These are phyloP conservation scores for Pseudococcus viburni DNA, from an alignment of 2,888 invertebrate species.

Conservation along the genomic window DNA sequence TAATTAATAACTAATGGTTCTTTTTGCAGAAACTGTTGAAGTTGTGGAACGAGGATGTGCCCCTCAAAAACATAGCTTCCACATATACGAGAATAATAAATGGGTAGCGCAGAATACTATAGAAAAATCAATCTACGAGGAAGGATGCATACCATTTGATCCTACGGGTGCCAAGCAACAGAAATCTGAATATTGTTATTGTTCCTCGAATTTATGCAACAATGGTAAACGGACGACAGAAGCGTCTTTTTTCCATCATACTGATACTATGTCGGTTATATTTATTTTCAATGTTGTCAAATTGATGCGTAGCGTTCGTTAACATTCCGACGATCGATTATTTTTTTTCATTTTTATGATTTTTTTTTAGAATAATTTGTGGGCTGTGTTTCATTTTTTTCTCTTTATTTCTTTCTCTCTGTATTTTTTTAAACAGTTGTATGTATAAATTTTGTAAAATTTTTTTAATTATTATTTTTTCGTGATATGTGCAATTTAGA, in stretches of 20 bases:
- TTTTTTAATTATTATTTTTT: conserved; percentile 9
- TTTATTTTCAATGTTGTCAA: conserved; percentile 78
- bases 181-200: conserved; percentile 82
- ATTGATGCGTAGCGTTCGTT: conserved; percentile 74
- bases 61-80: conserved; percentile 79
- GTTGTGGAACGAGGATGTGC: conserved; percentile 82
- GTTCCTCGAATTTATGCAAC: conserved; percentile 83
- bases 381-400: conserved; percentile 59
- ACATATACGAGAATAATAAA: conserved; percentile 76
- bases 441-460: not conserved
- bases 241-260: conserved; percentile 71
- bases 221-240: conserved; percentile 71
- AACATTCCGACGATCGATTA: conserved; percentile 57
- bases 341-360: conserved; percentile 1
- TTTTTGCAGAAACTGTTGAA: conserved; percentile 75
- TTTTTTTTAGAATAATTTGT: conserved; percentile 30
- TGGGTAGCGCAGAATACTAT: conserved; percentile 80
- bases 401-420: conserved; percentile 8
- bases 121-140: conserved; percentile 78
- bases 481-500: conserved; percentile 15
- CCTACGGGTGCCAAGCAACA: conserved; percentile 78
- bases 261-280: conserved; percentile 77
- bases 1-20: not conserved
- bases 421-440: not conserved
- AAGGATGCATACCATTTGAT: conserved; percentile 79